Evolutionary conservation across 2,113 vertebrate genomes (phyloP).

Genomic region (Lates calcarifer): DNA sequence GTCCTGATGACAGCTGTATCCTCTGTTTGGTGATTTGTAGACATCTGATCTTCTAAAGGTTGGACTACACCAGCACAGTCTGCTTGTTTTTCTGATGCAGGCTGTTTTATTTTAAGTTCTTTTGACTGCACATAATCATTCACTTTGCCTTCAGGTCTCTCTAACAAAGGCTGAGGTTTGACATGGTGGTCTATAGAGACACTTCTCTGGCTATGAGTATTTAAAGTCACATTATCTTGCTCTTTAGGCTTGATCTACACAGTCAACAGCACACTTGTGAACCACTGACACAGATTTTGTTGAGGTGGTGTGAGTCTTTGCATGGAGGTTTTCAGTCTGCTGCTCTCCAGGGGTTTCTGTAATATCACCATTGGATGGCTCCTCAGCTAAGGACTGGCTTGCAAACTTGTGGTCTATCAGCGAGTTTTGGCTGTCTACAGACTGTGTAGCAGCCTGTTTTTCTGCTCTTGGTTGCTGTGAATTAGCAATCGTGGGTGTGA

Average conservation of each 20-base stretch:
- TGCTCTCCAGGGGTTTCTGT: neutral
- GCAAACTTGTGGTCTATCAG: neutral
- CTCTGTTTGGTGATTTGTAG: neutral
- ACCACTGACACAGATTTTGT: conserved; percentile 5
- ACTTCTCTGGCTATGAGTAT: neutral
- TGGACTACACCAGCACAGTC: neutral
- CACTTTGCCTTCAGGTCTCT: neutral
- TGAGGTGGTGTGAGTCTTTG: neutral
- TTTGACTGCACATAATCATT: neutral
- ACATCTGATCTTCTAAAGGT: neutral
- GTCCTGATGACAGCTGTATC: neutral
- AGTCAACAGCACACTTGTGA: neutral
- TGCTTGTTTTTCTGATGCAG: conserved; percentile 13
- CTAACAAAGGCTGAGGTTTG: neutral
- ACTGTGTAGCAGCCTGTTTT: neutral
- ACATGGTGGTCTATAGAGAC: neutral
- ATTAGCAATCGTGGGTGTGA: conserved; percentile 18
- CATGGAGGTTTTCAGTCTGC: conserved; percentile 14
- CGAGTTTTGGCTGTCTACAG: rapidly evolving
- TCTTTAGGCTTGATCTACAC: neutral
- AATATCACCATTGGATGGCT: neutral
- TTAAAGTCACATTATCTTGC: neutral
- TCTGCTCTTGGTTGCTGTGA: neutral
- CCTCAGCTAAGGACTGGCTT: neutral
- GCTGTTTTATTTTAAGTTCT: neutral